Conservation (phyloP, 1,140 invertebrate species). For the Gyrodactylus salaris region DNA sequence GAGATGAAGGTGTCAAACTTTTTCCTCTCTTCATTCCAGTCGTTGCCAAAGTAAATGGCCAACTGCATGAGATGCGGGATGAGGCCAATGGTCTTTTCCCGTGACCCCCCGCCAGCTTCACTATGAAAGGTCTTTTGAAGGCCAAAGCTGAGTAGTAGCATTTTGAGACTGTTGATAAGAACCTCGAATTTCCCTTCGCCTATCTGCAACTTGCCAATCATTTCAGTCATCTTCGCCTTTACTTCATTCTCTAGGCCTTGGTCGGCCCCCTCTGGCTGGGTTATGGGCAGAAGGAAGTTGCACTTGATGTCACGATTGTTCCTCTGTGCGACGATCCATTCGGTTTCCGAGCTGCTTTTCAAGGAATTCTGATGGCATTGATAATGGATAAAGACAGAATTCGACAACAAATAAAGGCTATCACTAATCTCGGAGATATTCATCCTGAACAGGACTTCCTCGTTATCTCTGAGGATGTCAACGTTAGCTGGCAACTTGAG, state of each 20-base stretch:
- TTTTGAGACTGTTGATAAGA: not conserved
- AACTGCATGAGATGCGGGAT: not conserved
- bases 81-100: not conserved
- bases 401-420: constrained; percentile 40
- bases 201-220: not conserved
- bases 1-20: not conserved
- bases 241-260: not conserved
- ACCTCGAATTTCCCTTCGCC: not conserved
- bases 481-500: not conserved
- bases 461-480: not conserved
- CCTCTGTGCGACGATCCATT: constrained; percentile 16
- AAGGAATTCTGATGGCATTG: constrained; percentile 37
- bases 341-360: not conserved
- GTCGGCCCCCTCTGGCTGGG: constrained; percentile 37
- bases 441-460: not conserved
- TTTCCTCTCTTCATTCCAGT: not conserved
- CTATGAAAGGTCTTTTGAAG: not conserved
- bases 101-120: not conserved
- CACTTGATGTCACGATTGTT: constrained; percentile 90
- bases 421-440: not conserved
- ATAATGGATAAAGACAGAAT: constrained; percentile 87
- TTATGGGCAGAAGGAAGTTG: constrained; percentile 67
- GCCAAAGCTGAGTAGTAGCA: not conserved
- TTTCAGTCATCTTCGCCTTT: not conserved
- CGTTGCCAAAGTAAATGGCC: not conserved